Evolutionary conservation across 2,797 vertebrate genomes (phyloP).

Genomic region (Ctenochaetus hawaiiensis): DNA sequence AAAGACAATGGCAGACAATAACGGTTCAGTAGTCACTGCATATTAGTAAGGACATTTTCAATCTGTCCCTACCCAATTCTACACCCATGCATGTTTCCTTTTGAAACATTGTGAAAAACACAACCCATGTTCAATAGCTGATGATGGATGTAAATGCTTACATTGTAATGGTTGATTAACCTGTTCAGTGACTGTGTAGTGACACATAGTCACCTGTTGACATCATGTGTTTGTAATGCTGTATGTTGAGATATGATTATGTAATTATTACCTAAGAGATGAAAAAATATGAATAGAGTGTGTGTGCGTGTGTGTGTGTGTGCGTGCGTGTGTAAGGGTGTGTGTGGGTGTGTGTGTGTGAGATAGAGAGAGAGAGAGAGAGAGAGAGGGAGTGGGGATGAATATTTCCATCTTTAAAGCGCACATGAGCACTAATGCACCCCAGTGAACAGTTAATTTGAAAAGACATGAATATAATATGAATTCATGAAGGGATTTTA

Average conservation of each 20-base stretch:
- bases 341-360: neutral
- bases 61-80: too few relatives aligned
- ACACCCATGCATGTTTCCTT: too few relatives aligned
- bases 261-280: neutral
- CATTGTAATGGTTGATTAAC: neutral
- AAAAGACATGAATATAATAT: constrained; percentile 4
- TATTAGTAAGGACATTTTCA: too few relatives aligned
- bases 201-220: neutral
- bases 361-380: too few relatives aligned
- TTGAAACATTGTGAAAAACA: neutral
- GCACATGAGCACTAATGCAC: neutral
- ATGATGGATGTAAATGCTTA: neutral
- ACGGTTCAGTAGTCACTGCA: too few relatives aligned
- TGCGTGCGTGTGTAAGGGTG: too few relatives aligned
- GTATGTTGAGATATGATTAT: neutral
- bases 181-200: neutral
- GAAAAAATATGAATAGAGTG: neutral
- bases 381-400: neutral
- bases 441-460: neutral
- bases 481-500: neutral
- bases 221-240: neutral
- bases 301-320: too few relatives aligned
- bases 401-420: neutral
- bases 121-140: neutral
- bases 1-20: too few relatives aligned